phyloP scores from a whole-genome alignment of 1,140 invertebrate genomes.

The Diorhabda sublineata region DNA sequence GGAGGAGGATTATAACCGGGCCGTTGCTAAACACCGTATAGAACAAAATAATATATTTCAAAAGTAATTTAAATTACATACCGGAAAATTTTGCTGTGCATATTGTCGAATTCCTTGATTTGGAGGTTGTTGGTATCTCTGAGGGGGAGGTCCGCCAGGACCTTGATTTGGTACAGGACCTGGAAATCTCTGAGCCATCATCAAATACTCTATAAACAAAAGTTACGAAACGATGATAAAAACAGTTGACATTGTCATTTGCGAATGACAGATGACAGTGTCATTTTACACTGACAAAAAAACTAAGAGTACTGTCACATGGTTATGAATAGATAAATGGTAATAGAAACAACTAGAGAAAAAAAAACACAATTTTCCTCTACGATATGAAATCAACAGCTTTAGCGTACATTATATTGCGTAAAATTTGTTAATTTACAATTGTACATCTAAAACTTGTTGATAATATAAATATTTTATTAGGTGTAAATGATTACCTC shows the following conservation, averaged over 20 bases:
- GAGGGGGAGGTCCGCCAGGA: conserved; percentile 55
- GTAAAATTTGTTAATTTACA: no score
- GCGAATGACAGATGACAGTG: not conserved
- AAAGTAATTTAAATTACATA: conserved; percentile 42
- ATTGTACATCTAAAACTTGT: no score
- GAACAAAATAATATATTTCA: conserved; percentile 8
- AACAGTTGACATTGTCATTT: not conserved
- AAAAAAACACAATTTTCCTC: no score
- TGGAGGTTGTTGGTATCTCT: conserved; percentile 57
- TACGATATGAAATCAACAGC: no score
- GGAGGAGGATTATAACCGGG: conserved; percentile 51
- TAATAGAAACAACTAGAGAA: no score
- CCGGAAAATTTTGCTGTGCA: conserved; percentile 58
- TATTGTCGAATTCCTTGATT: conserved; percentile 59
- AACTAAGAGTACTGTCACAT: no score
- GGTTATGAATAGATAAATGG: no score
- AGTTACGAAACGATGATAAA: no score
- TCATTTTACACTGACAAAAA: no score
- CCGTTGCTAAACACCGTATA: conserved; percentile 36
- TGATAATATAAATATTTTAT: no score
- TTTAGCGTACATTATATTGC: no score
- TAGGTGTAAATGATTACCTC: no score
- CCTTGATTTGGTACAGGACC: conserved; percentile 53
- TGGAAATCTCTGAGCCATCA: conserved; percentile 61
- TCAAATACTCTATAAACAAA: not conserved